Conservation (phyloP, 2,888 invertebrate species). For the Flabesymbios commensalis region DNA sequence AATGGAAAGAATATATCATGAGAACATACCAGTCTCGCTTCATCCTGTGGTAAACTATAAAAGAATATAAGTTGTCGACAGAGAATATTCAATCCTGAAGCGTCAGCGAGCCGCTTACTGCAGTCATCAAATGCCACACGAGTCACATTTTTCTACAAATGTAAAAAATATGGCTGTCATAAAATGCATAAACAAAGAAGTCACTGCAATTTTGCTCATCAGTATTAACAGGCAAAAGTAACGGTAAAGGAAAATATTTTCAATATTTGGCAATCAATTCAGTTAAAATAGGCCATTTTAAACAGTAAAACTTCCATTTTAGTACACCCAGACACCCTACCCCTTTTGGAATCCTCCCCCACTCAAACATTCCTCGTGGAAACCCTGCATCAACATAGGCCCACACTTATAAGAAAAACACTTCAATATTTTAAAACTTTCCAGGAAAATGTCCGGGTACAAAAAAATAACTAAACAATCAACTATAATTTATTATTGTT, state of each 20-base stretch:
- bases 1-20: too few species aligned
- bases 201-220: neutral
- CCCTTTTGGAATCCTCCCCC: too few species aligned
- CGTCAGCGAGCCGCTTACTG: constrained; percentile 27
- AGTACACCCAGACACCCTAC: too few species aligned
- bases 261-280: neutral
- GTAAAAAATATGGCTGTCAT: constrained; percentile 63
- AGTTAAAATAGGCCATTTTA: too few species aligned
- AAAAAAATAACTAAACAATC: too few species aligned
- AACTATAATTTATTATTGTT: too few species aligned
- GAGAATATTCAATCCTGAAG: constrained; percentile 64
- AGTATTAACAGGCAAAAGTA: neutral
- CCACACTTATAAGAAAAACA: too few species aligned
- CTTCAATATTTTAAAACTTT: too few species aligned
- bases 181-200: neutral
- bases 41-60: constrained; percentile 73
- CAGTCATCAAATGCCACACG: constrained; percentile 72
- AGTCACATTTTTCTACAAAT: constrained; percentile 69
- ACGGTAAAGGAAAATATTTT: neutral
- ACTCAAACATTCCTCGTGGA: too few species aligned
- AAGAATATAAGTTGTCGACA: constrained; percentile 77
- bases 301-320: too few species aligned
- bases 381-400: too few species aligned
- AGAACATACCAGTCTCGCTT: constrained; percentile 70
- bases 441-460: too few species aligned